Conservation (phyloP, 1,140 invertebrate genomes). For the Cherax quadricarinatus region DNA sequence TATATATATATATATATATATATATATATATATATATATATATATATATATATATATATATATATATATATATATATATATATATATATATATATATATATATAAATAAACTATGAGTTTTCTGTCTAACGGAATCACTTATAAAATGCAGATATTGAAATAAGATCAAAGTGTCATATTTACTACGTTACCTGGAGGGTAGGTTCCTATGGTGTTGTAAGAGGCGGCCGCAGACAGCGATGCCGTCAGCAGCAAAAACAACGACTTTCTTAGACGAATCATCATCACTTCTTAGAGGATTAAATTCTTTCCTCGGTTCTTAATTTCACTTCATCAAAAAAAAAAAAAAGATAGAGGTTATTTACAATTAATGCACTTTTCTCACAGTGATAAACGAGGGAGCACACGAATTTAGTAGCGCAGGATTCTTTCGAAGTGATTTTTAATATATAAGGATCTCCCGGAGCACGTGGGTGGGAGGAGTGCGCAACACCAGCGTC, state of each 20-base stretch:
- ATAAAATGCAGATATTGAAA: background rate
- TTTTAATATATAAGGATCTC: background rate
- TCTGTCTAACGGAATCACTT: too few relatives aligned
- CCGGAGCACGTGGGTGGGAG: slow-evolving; percentile 35
- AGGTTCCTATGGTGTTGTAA: slow-evolving; percentile 44
- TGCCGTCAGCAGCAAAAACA: background rate
- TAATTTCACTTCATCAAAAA: background rate
- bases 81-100: too few relatives aligned
- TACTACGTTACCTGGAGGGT: slow-evolving; percentile 31
- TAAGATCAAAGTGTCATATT: background rate
- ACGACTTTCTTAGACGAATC: background rate
- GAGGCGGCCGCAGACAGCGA: slow-evolving; percentile 18
- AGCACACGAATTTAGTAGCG: too few relatives aligned
- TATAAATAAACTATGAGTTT: too few relatives aligned
- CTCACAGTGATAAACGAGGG: too few relatives aligned
- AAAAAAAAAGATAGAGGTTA: background rate
- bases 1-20: too few relatives aligned
- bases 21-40: too few relatives aligned
- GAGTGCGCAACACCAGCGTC: slow-evolving; percentile 33
- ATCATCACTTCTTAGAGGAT: slow-evolving; percentile 9
- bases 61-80: too few relatives aligned
- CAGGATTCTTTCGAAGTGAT: background rate
- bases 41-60: too few relatives aligned
- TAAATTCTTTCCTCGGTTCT: background rate
- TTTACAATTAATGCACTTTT: too few relatives aligned